These are phyloP conservation scores for Dendrolimus pini DNA, from an alignment of 2,888 invertebrate species.

Conservation along the genomic window DNA sequence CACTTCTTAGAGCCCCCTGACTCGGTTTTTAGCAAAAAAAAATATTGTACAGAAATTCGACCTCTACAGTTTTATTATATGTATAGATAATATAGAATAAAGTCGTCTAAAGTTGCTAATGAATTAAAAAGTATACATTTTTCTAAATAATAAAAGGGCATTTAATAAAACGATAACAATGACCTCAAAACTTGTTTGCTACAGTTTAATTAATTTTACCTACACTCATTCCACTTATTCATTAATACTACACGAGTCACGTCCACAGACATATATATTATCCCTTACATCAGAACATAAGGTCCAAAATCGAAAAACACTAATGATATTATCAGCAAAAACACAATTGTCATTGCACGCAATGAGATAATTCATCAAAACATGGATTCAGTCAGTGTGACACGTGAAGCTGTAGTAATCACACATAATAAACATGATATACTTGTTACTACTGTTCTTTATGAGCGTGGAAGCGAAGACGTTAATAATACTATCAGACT, in stretches of 20 bases:
- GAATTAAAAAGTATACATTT: too few species aligned
- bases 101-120: too few species aligned
- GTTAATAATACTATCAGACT: slow-evolving; percentile 40
- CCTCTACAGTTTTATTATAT: too few species aligned
- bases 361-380: slow-evolving; percentile 43
- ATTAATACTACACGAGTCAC: slow-evolving; percentile 4
- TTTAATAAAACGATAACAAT: slow-evolving; percentile 1
- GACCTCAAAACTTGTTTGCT: slow-evolving; percentile 42
- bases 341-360: slow-evolving; percentile 26
- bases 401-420: slow-evolving; percentile 22
- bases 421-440: slow-evolving; percentile 30
- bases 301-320: slow-evolving; percentile 20
- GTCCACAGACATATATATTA: slow-evolving; percentile 5
- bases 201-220: slow-evolving; percentile 40
- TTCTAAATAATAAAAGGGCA: too few species aligned
- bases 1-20: too few species aligned
- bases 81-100: too few species aligned
- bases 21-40: too few species aligned
- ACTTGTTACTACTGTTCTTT: slow-evolving; percentile 18
- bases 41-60: too few species aligned
- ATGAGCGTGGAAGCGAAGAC: slow-evolving; percentile 36
- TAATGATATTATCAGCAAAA: slow-evolving; percentile 16
- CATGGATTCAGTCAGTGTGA: slow-evolving; percentile 33
- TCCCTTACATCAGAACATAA: slow-evolving; percentile 18
- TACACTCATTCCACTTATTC: slow-evolving; percentile 11